Conservation (phyloP, 2,113 vertebrate genomes). For the Sylvietta virens region DNA sequence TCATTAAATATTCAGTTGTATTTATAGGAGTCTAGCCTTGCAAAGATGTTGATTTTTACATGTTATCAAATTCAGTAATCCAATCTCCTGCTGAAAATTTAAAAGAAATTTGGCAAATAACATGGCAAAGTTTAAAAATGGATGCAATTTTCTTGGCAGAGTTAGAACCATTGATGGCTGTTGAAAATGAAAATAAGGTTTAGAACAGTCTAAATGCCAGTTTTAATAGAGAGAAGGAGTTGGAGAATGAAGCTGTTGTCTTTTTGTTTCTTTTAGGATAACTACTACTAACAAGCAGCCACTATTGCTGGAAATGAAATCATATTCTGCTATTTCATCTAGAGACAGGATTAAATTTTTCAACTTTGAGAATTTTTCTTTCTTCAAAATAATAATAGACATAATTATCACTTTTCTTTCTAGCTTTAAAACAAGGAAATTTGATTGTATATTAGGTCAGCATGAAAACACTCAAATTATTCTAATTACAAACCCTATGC, state of each 20-base stretch:
- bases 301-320: neutral
- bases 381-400: neutral
- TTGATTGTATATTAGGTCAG: neutral
- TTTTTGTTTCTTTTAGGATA: neutral
- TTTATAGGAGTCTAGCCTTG: neutral
- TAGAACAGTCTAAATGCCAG: neutral
- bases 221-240: neutral
- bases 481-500: neutral
- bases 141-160: neutral
- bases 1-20: neutral
- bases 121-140: neutral
- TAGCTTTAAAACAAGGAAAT: neutral
- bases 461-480: neutral
- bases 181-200: neutral
- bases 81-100: constrained; percentile 24
- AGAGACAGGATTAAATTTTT: neutral
- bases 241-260: neutral
- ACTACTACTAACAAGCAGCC: neutral
- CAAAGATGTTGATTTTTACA: constrained; percentile 5
- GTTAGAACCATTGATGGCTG: neutral
- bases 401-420: neutral
- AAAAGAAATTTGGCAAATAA: neutral
- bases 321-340: neutral
- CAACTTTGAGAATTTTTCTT: neutral
- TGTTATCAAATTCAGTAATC: constrained; percentile 34